phyloP scores from a whole-genome alignment of 2,888 invertebrate genomes.

The Drosophila colorata region DNA sequence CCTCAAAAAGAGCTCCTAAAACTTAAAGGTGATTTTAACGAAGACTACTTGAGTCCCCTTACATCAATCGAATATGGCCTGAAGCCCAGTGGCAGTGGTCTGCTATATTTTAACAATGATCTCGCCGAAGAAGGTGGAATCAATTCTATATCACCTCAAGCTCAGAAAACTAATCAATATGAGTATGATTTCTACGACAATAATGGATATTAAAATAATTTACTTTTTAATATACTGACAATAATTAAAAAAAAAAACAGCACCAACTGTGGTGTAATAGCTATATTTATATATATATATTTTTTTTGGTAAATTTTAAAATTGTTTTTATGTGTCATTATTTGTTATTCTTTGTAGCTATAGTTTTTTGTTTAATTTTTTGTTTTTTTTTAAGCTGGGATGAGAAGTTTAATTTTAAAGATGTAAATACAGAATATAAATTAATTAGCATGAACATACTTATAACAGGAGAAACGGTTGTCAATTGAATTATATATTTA shows the following conservation, averaged over 20 bases:
- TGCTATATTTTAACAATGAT: slow-evolving; percentile 8
- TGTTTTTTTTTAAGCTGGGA: neutral
- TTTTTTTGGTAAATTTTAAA: neutral
- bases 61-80: slow-evolving; percentile 12
- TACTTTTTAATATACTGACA: neutral
- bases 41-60: slow-evolving; percentile 12
- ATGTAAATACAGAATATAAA: slow-evolving; percentile 34
- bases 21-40: slow-evolving; percentile 2
- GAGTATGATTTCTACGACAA: slow-evolving; percentile 31
- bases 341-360: neutral
- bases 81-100: neutral
- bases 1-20: slow-evolving; percentile 3
- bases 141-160: neutral
- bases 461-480: slow-evolving; percentile 37
- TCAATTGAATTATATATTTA: slow-evolving; percentile 39
- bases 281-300: neutral
- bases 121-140: neutral
- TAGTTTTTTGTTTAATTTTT: neutral
- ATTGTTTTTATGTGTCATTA: neutral
- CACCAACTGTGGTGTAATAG: slow-evolving; percentile 4
- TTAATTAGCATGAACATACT: slow-evolving; percentile 14
- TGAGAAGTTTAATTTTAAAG: neutral
- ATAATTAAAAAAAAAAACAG: neutral
- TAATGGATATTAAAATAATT: slow-evolving; percentile 32
- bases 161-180: slow-evolving; percentile 9